Evolutionary conservation across 2,888 invertebrate genomes (phyloP).

Genomic region (Cosmia trapezina): DNA sequence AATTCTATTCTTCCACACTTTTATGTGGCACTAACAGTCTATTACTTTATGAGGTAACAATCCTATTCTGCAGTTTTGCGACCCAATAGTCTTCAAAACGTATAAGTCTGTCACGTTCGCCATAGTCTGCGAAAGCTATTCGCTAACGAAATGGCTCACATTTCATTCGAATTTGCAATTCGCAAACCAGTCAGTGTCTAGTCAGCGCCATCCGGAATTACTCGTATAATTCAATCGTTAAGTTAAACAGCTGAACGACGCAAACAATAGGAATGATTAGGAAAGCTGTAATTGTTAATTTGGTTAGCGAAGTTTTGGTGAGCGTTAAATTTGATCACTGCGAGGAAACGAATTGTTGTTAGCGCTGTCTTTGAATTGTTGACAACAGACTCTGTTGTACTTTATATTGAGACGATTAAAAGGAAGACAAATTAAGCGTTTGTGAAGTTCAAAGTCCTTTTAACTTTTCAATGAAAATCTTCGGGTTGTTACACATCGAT

Average conservation of each 20-base stretch:
- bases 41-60: conserved; percentile 41
- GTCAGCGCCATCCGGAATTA: conserved; percentile 60
- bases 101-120: conserved; percentile 23
- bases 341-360: conserved; percentile 45
- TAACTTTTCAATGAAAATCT: not conserved
- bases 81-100: conserved; percentile 42
- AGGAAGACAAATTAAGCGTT: conserved; percentile 4
- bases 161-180: conserved; percentile 69
- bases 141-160: conserved; percentile 68
- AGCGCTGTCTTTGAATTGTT: conserved; percentile 35
- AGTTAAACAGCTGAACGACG: conserved; percentile 60
- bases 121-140: conserved; percentile 61
- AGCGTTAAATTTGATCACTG: conserved; percentile 51
- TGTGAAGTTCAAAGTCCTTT: conserved; percentile 25
- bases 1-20: conserved; percentile 23
- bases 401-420: conserved; percentile 27
- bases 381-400: conserved; percentile 23
- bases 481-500: conserved; percentile 8
- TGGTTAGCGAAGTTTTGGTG: conserved; percentile 58
- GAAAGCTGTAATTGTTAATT: conserved; percentile 66
- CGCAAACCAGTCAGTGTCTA: conserved; percentile 56
- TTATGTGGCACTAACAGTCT: conserved; percentile 25
- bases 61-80: conserved; percentile 40
- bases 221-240: conserved; percentile 70
- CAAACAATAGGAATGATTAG: conserved; percentile 63